Base-by-base conservation (phyloP, 2,888 invertebrate species). In the Agapetus fuscipes region DNA sequence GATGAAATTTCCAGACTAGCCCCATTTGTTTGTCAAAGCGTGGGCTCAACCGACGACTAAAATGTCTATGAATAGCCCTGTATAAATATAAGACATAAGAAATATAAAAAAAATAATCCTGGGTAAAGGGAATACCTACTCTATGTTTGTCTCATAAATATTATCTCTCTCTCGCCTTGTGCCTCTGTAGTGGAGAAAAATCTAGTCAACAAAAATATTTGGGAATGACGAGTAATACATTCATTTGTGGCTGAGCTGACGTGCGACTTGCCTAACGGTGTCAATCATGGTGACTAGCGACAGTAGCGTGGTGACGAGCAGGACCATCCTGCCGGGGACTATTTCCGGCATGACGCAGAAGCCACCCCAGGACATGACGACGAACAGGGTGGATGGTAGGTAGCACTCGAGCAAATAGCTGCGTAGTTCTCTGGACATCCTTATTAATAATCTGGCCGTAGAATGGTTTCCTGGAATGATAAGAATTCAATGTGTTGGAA, bases 261-360 rank as follows among this genome's bases (percentile, higher is more conserved):
- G 9, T 9, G 20, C 4, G 3, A 35, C 46, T 39, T 44, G 74
- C 74, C 74, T 73, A 52, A 76, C 76, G 32, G 77, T 76, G 54
- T 77, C 76, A 54, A 77, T 77, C 77, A 77, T 78, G 41, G 78
- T 76, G 56, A 77, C 72, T 16, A 78, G 61, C 1, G 76, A 76
- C 3, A 78, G 64, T 10, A 78, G 60, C 3, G 77, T 77, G 29
- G 77, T 78, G 46, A 78, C 77, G 1, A 77, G 61, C 24, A 78
- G 59, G 41, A 76, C 76, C 77, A 77, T 77, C 15, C 77, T 62
- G 6, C 77, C 78, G 1, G 78, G 78, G 16, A 78, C 77, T 37
- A 76, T 72, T 58, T 76, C 76, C 3, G 76, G 76, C 50, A 77
- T 76, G 27, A 78, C 76, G 46, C 76, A 72, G 60, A 77, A 78